phyloP scores from a whole-genome alignment of 2,113 vertebrate genomes.

The Pluvialis apricaria region DNA sequence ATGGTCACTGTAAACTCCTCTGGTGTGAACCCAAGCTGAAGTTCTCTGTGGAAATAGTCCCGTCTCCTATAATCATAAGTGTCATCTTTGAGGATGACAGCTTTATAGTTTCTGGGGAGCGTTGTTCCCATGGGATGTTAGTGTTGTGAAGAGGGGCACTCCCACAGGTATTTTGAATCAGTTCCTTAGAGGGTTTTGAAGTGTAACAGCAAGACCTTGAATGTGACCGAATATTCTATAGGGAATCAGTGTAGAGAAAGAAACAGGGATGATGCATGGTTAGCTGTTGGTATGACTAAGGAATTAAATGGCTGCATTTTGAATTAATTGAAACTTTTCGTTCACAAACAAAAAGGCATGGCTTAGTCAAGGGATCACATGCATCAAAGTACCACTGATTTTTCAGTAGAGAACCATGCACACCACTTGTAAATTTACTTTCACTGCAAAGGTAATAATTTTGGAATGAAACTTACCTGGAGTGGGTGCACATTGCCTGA shows the following conservation, averaged over 20 bases:
- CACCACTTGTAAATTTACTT: not conserved
- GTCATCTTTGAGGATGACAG: slow-evolving; percentile 23
- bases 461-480: not conserved
- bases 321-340: not conserved
- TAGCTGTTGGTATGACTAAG: not conserved
- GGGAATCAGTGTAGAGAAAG: not conserved
- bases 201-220: not conserved
- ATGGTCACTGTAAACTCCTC: not conserved
- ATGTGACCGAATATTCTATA: not conserved
- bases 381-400: not conserved
- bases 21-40: not conserved
- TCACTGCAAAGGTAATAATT: not conserved
- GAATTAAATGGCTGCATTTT: not conserved
- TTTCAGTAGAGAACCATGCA: not conserved
- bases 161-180: not conserved
- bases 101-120: not conserved
- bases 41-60: not conserved
- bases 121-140: not conserved
- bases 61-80: not conserved
- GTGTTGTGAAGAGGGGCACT: not conserved
- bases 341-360: not conserved
- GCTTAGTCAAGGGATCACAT: not conserved
- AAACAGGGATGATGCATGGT: not conserved
- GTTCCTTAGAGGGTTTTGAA: not conserved
- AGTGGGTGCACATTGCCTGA: not conserved